phyloP scores from a whole-genome alignment of 2,113 vertebrate species.

The Pogonocichla stellata region DNA sequence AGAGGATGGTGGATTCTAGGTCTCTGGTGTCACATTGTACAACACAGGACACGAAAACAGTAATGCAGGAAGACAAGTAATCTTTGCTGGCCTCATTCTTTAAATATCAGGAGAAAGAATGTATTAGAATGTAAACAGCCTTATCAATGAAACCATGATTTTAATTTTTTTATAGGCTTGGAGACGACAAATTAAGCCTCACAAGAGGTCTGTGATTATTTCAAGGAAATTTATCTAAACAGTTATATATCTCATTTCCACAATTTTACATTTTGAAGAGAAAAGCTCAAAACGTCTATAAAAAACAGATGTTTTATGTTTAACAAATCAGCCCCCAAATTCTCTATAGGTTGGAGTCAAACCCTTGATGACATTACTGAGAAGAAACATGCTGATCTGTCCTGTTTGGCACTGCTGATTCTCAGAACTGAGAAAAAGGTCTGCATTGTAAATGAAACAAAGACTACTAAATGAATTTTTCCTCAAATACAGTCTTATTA shows the following conservation, averaged over 20 bases:
- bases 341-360: not conserved
- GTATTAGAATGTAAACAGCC: not conserved
- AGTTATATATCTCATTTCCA: not conserved
- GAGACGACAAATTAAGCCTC: not conserved
- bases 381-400: not conserved
- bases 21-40: not conserved
- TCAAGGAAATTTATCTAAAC: not conserved
- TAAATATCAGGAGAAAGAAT: not conserved
- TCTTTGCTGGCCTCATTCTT: not conserved
- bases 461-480: not conserved
- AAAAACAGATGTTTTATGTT: not conserved
- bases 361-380: not conserved
- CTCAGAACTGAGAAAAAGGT: not conserved
- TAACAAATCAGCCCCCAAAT: not conserved
- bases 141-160: not conserved
- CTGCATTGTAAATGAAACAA: not conserved
- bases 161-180: not conserved
- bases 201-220: not conserved
- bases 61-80: not conserved
- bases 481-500: not conserved
- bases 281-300: not conserved
- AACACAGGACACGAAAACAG: not conserved
- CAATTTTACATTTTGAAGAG: not conserved
- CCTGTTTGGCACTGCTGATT: not conserved
- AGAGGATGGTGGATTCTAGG: not conserved